phyloP scores from a whole-genome alignment of 2,888 invertebrate species.

The Dromius quadrimaculatus region DNA sequence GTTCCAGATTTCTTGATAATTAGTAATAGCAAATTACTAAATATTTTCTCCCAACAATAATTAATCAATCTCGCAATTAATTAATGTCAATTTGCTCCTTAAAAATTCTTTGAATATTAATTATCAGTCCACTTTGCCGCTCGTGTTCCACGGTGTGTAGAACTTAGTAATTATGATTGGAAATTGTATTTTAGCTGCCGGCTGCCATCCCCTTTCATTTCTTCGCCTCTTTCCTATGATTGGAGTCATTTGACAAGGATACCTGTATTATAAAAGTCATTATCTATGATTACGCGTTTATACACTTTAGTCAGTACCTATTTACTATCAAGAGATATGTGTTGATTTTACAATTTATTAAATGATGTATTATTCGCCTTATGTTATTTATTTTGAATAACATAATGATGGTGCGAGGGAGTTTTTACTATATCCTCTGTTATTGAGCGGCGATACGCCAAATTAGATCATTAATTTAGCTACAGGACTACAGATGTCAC shows the following conservation, averaged over 20 bases:
- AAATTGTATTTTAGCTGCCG: conserved; percentile 60
- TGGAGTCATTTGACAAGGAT: conserved; percentile 59
- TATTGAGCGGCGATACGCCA: too few species aligned
- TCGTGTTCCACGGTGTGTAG: conserved; percentile 4
- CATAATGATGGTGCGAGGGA: too few species aligned
- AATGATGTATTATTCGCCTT: conserved; percentile 31
- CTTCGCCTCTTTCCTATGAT: not conserved
- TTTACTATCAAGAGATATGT: conserved; percentile 45
- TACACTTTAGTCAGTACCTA: conserved; percentile 53
- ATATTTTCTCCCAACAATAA: too few species aligned
- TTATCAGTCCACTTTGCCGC: conserved; percentile 36
- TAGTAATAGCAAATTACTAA: too few species aligned
- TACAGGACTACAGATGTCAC: too few species aligned
- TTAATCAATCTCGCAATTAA: conserved; percentile 22
- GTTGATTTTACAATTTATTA: conserved; percentile 48
- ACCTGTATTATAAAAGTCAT: conserved; percentile 60
- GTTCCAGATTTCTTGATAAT: too few species aligned
- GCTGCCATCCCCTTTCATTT: not conserved
- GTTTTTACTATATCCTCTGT: too few species aligned
- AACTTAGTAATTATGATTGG: conserved; percentile 59
- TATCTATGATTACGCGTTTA: conserved; percentile 56
- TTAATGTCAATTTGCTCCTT: conserved; percentile 15
- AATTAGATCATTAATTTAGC: too few species aligned
- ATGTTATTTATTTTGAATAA: conserved; percentile 8
- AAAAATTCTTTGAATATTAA: conserved; percentile 8